Evolutionary conservation across 2,888 invertebrate genomes (phyloP), one percentile per base, ranked within the genome.

Genomic region (Ferdinandea cuprea): DNA sequence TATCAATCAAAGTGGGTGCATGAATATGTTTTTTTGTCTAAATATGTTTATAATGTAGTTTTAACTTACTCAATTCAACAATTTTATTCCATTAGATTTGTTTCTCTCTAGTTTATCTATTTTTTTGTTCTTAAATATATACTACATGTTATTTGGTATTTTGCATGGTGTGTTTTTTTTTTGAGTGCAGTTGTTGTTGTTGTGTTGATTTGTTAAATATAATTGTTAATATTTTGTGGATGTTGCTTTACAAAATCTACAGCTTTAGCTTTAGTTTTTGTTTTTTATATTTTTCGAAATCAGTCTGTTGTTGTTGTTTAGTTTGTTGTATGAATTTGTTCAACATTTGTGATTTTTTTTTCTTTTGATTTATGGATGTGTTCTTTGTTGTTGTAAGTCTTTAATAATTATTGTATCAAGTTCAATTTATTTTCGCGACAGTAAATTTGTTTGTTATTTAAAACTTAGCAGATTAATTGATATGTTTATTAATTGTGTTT

Each of bases 181-280:
- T 59, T 28, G n/a, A 32, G 74, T 80, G 74, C 66, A 54, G 35
- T 66, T 63, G 15, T 40, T 50, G 1, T 13, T 35, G 30, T 65
- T 73, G 9, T 68, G 35, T 52, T 15, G 25, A 13, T 15, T 13
- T 40, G 40, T 25, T 59, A 35, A 21, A 9, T 46, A 52, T 65
- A 13, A 42, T 42, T 9, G n/a, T 42, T 35, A 2, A 35, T 42
- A 30, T 35, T 52, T 52, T 68, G 74, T 71, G 28, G 80, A 81
- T 81, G 80, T 71, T 81, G 61, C 71, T 77, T 81, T 81, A 81
- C 80, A 81, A 81, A 81, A 81, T 81, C 81, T 77, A 81, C 65
- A 77, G 58, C 65, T 56, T 71, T 71, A 69, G 80, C 59, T 68
- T 46, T 52, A 66, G 54, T 71, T 46, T 59, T 58, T 68, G 21